A percentile compares a stretch with the other conserved stretches of the same genome.
phyloP scores from a whole-genome alignment of 2,888 invertebrate species.

The Uropetala carovei region DNA sequence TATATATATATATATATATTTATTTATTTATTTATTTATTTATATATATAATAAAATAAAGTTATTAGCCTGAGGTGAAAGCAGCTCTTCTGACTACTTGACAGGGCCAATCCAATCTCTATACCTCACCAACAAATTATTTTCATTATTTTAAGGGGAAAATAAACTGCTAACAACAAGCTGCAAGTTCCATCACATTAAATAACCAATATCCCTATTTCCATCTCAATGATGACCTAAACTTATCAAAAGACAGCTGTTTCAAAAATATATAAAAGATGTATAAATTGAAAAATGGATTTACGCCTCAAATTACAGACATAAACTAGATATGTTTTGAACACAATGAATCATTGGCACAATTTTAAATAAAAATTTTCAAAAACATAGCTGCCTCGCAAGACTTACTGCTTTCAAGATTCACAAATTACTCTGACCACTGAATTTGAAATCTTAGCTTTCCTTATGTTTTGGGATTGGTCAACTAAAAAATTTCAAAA shows the following conservation, averaged over 20 bases:
- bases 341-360: neutral
- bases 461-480: too few species aligned
- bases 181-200: neutral
- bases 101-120: neutral
- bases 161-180: neutral
- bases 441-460: too few species aligned
- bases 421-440: neutral
- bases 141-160: neutral
- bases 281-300: neutral
- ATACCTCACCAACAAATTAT: neutral
- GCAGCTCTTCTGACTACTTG: neutral
- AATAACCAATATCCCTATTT: neutral
- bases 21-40: neutral
- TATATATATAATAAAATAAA: slow-evolving; percentile 52
- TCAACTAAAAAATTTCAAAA: too few species aligned
- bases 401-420: neutral
- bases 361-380: neutral
- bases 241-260: neutral
- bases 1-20: slow-evolving; percentile 51
- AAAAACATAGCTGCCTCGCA: neutral
- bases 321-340: neutral
- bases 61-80: slow-evolving; percentile 58
- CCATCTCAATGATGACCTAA: neutral
- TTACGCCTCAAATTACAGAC: neutral
- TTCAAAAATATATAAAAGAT: neutral